These are phyloP conservation scores for Pammene aurita DNA, from an alignment of 2,888 invertebrate species.

Conservation along the genomic window DNA sequence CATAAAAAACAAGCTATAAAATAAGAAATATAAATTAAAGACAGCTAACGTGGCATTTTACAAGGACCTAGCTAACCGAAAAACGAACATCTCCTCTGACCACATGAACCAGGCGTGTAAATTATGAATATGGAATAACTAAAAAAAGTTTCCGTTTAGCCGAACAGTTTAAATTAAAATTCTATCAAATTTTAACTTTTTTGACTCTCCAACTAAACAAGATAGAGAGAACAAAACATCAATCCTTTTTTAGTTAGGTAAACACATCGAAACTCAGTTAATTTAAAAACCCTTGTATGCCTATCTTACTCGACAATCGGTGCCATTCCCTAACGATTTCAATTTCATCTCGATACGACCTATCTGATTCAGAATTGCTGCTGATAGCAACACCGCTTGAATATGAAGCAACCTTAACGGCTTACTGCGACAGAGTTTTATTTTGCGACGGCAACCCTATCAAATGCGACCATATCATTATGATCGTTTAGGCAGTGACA, in stretches of 20 bases:
- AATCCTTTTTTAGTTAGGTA: background rate
- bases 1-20: too few relatives aligned
- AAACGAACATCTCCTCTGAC: too few relatives aligned
- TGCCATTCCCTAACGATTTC: constrained; percentile 67
- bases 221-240: too few relatives aligned
- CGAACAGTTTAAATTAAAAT: too few relatives aligned
- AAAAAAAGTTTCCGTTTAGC: too few relatives aligned
- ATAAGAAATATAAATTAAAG: too few relatives aligned
- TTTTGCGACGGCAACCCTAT: constrained; percentile 57
- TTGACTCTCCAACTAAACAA: too few relatives aligned
- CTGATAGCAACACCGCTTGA: constrained; percentile 64
- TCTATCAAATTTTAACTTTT: too few relatives aligned
- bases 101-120: too few relatives aligned
- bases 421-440: constrained; percentile 63
- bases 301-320: constrained; percentile 57
- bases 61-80: too few relatives aligned
- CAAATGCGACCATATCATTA: constrained; percentile 57
- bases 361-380: constrained; percentile 62
- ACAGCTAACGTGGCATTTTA: too few relatives aligned
- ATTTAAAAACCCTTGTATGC: constrained; percentile 61
- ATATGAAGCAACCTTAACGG: constrained; percentile 61
- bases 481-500: constrained; percentile 24
- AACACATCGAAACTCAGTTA: constrained; percentile 43
- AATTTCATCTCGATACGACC: constrained; percentile 65
- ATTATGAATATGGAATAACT: too few relatives aligned